Percentiles rank a stretch among this genome's conserved stretches.
Evolutionary conservation across 2,797 vertebrate genomes (phyloP).

Genomic region (Acanthornis magna): DNA sequence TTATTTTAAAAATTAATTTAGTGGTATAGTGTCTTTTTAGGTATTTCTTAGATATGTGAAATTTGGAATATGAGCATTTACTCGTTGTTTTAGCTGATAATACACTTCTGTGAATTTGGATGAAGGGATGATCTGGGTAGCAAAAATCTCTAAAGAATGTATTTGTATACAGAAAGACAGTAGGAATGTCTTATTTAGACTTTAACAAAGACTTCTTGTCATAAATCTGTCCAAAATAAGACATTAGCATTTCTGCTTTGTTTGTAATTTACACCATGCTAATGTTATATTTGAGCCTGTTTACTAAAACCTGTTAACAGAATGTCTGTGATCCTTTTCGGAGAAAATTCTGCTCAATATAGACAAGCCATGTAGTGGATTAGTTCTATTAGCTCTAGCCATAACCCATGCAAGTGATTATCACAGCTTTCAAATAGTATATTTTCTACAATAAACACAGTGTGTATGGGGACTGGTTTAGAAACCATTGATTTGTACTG

Average conservation of each 20-base stretch:
- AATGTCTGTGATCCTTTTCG: neutral
- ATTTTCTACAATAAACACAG: neutral
- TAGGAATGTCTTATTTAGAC: neutral
- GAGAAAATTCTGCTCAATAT: neutral
- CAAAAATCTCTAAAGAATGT: neutral
- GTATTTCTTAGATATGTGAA: neutral
- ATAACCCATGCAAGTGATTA: neutral
- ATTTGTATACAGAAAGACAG: neutral
- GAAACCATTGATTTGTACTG: neutral
- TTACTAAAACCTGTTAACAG: neutral
- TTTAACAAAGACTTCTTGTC: neutral
- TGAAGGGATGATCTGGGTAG: neutral
- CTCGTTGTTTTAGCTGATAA: neutral
- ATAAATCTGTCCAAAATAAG: neutral
- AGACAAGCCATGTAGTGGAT: neutral
- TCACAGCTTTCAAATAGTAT: neutral
- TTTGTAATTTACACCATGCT: neutral
- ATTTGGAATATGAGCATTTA: neutral
- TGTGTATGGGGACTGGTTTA: neutral
- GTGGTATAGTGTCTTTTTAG: neutral
- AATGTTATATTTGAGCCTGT: neutral
- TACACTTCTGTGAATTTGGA: neutral
- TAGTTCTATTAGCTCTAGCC: neutral
- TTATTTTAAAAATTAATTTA: neutral
- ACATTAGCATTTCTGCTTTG: neutral